Base-by-base conservation (phyloP, 2,113 vertebrate species). In the Pipa parva region DNA sequence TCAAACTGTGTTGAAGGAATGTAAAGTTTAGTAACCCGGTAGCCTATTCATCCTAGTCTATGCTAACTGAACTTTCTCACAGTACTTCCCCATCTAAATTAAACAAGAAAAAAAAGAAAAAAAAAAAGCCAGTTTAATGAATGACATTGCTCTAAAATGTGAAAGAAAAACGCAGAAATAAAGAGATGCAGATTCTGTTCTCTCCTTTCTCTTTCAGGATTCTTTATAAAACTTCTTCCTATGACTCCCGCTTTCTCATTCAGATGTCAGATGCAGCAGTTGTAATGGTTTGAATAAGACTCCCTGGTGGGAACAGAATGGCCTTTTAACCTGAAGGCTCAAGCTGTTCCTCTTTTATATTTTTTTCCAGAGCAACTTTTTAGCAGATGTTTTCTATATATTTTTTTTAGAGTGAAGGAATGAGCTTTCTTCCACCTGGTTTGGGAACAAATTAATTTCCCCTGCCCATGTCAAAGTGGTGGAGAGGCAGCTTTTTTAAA, bases 251-350 rank as follows among this genome's bases (percentile, higher is more conserved):
- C 27, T 49, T 72, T 85, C 74, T 76, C 89, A 91, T 90, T 92
- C 87, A 92, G 84, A 84, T 89, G 83, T 86, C 88, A 89, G 85
- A 84, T 79, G 75, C 83, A 72, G 76, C 82, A 65, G 76, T 85
- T 86, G 81, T 87, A 81, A 86, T 85, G 72, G 80, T 86, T 79
- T 88, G 84, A 91, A 88, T 88, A 84, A 77, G 81, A 78, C 86
- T 87, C 85, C 86, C 85, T 22, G 85, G 87, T 95, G 94, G 91
- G 92, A 95, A 95, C 82, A 48, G 79, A 39, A 81, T 91, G 90
- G 91, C 92, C 91, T 85, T 83, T 83, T 87, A 91, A 92, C 91
- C 85, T 85, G 83, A 80, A 71, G 81, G 81, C 73, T 81, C 66
- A 63, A 79, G 80, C 83, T 76, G 63, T 79, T 81, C 72, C 60